Evolutionary conservation across 2,797 vertebrate species (phyloP), one percentile per base, ranked within the genome.

Genomic region (Limnodromus scolopaceus): DNA sequence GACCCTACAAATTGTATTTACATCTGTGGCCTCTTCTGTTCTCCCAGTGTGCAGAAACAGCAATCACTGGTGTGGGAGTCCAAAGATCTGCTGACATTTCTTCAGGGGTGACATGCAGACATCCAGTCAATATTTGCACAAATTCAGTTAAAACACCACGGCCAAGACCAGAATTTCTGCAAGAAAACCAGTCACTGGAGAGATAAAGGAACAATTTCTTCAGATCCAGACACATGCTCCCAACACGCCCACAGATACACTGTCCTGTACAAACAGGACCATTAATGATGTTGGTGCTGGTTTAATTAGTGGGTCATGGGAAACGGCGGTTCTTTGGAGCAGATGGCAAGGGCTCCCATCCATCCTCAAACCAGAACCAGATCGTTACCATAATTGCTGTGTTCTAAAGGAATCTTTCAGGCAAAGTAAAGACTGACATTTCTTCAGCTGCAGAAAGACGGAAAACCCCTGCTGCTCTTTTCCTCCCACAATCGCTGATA

Each of bases 401-500:
- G 71, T 48, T 82, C 84, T 46, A 49, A 77, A 92, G 36, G 60
- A 63, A 63, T 41, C 38, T 41, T 63, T 63, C 60, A 63, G 38
- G 60, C 60, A 41, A 63, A 61, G 58, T 25, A 41, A 78, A 91
- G 32, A 78, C 41, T 46, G 19, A 8, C 41, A 84, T 65, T 90
- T 89, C 75, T 74, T 91, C 84, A 65, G 45, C 45, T 78, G 32
- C 32, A 16, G 60, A 54, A 87, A 32, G 36, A 91, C 12, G 6
- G 12, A 93, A 89, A 80, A 13, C 20, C 24, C 41, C 57, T 78
- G 74, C 72, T 84, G 64, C 61, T 92, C 75, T 89, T 57, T 84
- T 84, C 60, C 49, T 95, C 79, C 38, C 45, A 51, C 61, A 46
- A n/a, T 5, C 92, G n/a, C n/a, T 81, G 82, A 80, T 61, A 94